These are phyloP conservation scores for Spinus pinus DNA, from an alignment of 2,797 vertebrate species.

Conservation along the genomic window DNA sequence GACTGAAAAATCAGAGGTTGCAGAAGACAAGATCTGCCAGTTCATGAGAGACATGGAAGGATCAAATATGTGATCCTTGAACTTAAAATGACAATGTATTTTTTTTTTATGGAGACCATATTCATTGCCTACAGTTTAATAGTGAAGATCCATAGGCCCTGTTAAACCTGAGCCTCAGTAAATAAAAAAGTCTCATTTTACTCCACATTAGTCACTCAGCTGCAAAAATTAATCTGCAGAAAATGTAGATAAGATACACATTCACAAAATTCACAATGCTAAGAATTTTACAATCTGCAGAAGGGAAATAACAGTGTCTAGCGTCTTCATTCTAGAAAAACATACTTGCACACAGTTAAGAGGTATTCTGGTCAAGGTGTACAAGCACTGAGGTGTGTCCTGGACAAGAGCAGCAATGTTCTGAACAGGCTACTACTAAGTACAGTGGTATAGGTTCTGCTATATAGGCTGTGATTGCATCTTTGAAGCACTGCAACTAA, in stretches of 20 bases:
- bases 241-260: not conserved
- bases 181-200: not conserved
- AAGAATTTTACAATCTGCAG: not conserved
- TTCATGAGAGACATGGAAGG: not conserved
- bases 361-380: not conserved
- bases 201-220: not conserved
- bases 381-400: not conserved
- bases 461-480: accelerated
- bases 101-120: not conserved
- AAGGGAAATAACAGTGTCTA: not conserved
- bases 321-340: not conserved
- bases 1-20: not conserved
- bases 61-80: too few species aligned
- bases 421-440: not conserved
- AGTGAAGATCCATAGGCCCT: not conserved
- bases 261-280: not conserved
- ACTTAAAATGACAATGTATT: accelerated
- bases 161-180: not conserved
- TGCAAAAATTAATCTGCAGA: not conserved
- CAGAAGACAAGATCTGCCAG: not conserved
- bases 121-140: not conserved
- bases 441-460: too few species aligned
- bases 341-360: accelerated
- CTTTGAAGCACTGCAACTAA: not conserved
- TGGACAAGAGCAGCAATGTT: not conserved